Conservation (phyloP, 2,797 vertebrate genomes). For the Hydrolagus colliei region DNA sequence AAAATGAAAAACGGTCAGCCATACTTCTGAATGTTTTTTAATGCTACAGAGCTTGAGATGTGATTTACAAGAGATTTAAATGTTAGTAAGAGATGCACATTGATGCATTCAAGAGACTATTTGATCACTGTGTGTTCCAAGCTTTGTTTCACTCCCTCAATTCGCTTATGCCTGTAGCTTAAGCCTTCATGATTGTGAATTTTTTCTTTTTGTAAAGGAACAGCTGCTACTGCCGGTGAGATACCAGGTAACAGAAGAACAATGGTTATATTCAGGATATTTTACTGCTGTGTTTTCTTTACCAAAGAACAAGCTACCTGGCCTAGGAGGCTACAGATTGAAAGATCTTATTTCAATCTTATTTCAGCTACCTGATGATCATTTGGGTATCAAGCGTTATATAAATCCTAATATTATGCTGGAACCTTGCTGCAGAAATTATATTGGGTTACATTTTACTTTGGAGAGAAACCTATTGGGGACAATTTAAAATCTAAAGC, state of each 20-base stretch:
- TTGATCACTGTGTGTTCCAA: not conserved
- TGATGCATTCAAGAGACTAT: not conserved
- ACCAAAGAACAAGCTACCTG: too few species aligned
- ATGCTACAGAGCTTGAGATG: not conserved
- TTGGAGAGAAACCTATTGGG: not conserved
- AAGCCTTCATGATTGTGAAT: too few species aligned
- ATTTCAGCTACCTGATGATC: too few species aligned
- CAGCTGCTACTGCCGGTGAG: too few species aligned
- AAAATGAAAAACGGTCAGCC: constrained; percentile 5
- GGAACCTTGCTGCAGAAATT: not conserved
- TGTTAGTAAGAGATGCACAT: not conserved
- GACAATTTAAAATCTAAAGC: not conserved
- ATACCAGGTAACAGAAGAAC: too few species aligned
- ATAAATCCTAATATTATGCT: not conserved
- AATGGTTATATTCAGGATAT: too few species aligned
- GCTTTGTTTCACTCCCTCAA: not conserved
- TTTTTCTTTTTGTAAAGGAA: too few species aligned
- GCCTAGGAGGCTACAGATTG: too few species aligned
- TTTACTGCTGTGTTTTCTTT: too few species aligned
- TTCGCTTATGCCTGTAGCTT: too few species aligned
- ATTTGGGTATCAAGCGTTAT: not conserved
- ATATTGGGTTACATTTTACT: not conserved
- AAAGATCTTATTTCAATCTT: too few species aligned
- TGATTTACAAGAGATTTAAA: not conserved
- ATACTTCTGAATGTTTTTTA: not conserved